phyloP scores from a whole-genome alignment of 2,113 vertebrate species.

The Peucedramus taeniatus region DNA sequence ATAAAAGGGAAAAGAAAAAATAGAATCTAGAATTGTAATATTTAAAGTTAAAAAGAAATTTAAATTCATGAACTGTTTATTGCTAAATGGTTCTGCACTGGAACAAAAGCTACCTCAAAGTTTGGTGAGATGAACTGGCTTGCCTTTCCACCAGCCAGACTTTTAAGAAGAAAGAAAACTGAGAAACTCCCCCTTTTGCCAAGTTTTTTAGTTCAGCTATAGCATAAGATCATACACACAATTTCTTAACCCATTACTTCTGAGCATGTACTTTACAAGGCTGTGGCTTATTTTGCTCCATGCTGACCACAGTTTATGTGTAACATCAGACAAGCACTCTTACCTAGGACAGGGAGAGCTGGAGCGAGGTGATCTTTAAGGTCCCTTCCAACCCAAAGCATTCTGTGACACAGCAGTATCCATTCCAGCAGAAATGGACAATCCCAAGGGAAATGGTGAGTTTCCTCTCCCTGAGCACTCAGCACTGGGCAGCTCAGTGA shows the following conservation, averaged over 20 bases:
- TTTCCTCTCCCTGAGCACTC: not conserved
- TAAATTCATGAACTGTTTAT: not conserved
- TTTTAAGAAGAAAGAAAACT: not conserved
- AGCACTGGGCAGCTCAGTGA: not conserved
- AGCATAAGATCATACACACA: not conserved
- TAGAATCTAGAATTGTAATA: not conserved
- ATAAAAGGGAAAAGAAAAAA: not conserved
- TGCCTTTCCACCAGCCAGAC: not conserved
- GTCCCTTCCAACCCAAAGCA: not conserved
- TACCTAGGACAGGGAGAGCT: not conserved
- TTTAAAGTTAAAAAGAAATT: not conserved
- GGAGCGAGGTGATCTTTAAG: not conserved
- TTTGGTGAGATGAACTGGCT: not conserved
- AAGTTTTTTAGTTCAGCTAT: not conserved
- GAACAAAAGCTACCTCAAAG: not conserved
- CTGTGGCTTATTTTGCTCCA: not conserved
- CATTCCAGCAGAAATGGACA: not conserved
- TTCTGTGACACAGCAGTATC: not conserved
- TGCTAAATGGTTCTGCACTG: not conserved
- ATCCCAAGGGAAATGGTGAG: not conserved
- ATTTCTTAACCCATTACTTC: not conserved
- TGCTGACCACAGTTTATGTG: rapidly evolving
- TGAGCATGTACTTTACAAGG: not conserved
- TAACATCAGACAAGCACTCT: not conserved
- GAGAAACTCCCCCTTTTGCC: not conserved